These are phyloP conservation scores for Monodelphis domestica DNA, from an alignment of 2,797 vertebrate genomes.

Conservation along the genomic window DNA sequence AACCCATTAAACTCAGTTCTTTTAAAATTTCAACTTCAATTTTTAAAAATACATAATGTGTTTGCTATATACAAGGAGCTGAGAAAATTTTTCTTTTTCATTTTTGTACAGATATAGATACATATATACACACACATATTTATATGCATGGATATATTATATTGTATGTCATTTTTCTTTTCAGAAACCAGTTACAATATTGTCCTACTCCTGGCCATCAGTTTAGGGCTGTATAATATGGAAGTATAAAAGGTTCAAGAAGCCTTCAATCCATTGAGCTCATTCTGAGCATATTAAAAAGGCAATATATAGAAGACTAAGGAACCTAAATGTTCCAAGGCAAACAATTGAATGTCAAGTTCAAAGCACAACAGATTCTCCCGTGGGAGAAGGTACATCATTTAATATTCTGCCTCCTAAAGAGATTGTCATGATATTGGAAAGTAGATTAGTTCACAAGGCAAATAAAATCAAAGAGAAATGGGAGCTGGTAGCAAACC, in stretches of 20 bases:
- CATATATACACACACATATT: not conserved
- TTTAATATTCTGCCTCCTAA: constrained; percentile 36
- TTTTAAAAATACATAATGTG: constrained; percentile 33
- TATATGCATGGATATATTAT: not conserved
- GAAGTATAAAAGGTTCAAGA: not conserved
- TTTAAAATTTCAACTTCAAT: constrained; percentile 14
- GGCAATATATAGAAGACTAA: not conserved
- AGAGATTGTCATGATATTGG: not conserved
- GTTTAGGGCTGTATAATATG: not conserved
- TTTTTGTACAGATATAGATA: not conserved
- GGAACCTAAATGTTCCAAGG: not conserved
- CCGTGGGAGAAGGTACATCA: not conserved
- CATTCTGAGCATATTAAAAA: not conserved
- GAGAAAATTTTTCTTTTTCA: not conserved
- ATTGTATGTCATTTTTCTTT: constrained; percentile 10
- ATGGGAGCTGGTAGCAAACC: constrained; percentile 29
- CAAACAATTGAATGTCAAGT: not conserved
- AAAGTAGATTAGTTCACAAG: constrained; percentile 34
- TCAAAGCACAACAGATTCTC: not conserved
- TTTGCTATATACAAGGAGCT: constrained; percentile 9
- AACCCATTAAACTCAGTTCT: not conserved
- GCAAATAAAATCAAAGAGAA: constrained; percentile 35
- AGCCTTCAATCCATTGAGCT: not conserved
- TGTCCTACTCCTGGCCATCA: constrained; percentile 10
- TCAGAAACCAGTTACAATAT: constrained; percentile 29